Conservation (phyloP, 2,888 invertebrate genomes). For the Mechanitis messenoides region DNA sequence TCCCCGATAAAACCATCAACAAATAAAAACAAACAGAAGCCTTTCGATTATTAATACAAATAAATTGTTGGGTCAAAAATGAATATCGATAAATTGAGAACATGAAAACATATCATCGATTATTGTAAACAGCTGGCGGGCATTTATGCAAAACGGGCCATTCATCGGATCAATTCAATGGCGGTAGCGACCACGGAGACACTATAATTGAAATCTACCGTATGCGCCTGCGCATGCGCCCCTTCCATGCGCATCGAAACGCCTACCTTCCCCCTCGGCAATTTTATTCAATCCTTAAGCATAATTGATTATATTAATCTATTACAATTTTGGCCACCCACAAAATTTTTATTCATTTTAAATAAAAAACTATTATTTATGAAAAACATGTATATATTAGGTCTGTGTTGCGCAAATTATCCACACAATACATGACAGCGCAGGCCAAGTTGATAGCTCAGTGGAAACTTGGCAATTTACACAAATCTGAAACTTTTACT, state of each 20-base stretch:
- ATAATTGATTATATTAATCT: conserved; percentile 12
- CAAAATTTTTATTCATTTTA: conserved; percentile 2
- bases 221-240: conserved; percentile 17
- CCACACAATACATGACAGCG: conserved; percentile 17
- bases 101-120: conserved; percentile 74
- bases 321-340: conserved; percentile 3
- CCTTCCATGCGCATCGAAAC: conserved; percentile 9
- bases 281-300: conserved; percentile 12
- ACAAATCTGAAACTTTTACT: conserved; percentile 53
- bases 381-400: background rate
- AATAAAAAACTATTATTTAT: background rate
- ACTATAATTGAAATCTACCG: conserved; percentile 53
- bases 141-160: conserved; percentile 69
- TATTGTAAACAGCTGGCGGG: conserved; percentile 74
- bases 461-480: conserved; percentile 57
- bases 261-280: conserved; percentile 19
- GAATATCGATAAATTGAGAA: conserved; percentile 73
- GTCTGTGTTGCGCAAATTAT: conserved; percentile 16
- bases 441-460: conserved; percentile 21
- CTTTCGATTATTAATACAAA: conserved; percentile 67
- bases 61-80: conserved; percentile 68
- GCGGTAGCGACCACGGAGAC: conserved; percentile 62
- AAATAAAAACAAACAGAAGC: conserved; percentile 65
- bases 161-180: conserved; percentile 63
- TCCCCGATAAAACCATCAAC: conserved; percentile 55